These are phyloP conservation scores for Nestor notabilis DNA, from an alignment of 2,113 vertebrate genomes.

Conservation along the genomic window DNA sequence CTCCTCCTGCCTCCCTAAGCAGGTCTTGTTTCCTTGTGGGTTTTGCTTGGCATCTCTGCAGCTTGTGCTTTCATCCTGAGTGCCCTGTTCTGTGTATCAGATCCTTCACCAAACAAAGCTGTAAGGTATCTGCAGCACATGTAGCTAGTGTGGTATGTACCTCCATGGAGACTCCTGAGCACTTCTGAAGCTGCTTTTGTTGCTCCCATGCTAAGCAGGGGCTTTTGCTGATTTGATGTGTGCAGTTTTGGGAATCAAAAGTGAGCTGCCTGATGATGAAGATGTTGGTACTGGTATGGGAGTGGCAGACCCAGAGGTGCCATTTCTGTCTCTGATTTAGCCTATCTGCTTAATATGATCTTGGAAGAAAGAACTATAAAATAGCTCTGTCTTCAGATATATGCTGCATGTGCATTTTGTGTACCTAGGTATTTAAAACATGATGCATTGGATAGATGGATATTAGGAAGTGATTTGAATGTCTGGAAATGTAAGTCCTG, in stretches of 20 bases:
- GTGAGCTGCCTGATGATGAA: background rate
- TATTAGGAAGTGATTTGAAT: conserved; percentile 43
- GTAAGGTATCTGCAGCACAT: background rate
- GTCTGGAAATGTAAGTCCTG: conserved; percentile 9
- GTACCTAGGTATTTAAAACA: conserved; percentile 3
- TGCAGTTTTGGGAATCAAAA: background rate
- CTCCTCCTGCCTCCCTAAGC: background rate
- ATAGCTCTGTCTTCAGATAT: background rate
- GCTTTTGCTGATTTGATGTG: background rate
- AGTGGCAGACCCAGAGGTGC: background rate
- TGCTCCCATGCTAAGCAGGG: background rate
- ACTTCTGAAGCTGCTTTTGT: background rate
- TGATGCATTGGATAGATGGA: background rate
- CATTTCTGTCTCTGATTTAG: background rate
- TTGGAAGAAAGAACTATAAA: background rate
- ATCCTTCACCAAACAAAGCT: background rate
- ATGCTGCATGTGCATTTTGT: background rate
- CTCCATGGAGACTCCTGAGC: background rate
- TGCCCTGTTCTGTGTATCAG: background rate
- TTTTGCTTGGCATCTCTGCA: background rate
- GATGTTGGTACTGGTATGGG: background rate
- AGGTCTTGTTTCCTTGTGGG: background rate
- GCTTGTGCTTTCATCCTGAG: accelerated
- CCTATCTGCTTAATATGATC: background rate
- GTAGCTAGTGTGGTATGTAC: background rate